Base-by-base conservation (phyloP, 2,888 invertebrate genomes). In the Plebejus argus region DNA sequence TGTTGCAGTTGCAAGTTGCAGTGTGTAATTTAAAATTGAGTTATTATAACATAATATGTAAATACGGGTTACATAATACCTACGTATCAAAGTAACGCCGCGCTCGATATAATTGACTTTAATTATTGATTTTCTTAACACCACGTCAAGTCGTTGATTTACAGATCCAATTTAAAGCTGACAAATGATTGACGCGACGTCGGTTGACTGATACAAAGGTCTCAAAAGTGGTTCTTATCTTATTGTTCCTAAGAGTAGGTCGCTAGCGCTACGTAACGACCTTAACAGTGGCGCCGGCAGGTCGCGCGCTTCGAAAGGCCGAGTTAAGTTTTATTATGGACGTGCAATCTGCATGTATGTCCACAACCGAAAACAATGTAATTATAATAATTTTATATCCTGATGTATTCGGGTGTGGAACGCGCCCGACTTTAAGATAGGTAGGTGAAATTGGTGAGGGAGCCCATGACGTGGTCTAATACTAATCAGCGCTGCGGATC, bases 181-280 rank as follows among this genome's bases (percentile, higher is more conserved):
- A 74, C 74, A 74, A 53, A 74, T 74, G 58, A 61, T 66, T 61
- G 76, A 45, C 45, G 45, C 49, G 10, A 56, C 33, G 6, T 76
- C 58, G 58, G 66, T 39, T 45, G 23, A 5, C 7, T 8, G 56
- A 77, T 35, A 71, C 70, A 77, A 77, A 77, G 70, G 39, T 77
- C 35, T 70, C 28, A 71, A 77, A 77, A 77, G 77, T 77, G 33
- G 71, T 71, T 56, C 70, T 77, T 71, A 77, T 77, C 71, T 77
- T 71, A 70, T 71, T 77, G 77, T 77, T 70, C 18, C 35, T 71
- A 74, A 70, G 77, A 77, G 76, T 76, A 76, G 77, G 77, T 77
- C 77, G 71, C 28, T 49, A 71, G 56, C 77, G 56, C 28, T 49
- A 56, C 71, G 71, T 77, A 71, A 35, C 71, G 77, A 70, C 77